Conservation (phyloP, 2,113 vertebrate genomes). For the Glaucomys volans region DNA sequence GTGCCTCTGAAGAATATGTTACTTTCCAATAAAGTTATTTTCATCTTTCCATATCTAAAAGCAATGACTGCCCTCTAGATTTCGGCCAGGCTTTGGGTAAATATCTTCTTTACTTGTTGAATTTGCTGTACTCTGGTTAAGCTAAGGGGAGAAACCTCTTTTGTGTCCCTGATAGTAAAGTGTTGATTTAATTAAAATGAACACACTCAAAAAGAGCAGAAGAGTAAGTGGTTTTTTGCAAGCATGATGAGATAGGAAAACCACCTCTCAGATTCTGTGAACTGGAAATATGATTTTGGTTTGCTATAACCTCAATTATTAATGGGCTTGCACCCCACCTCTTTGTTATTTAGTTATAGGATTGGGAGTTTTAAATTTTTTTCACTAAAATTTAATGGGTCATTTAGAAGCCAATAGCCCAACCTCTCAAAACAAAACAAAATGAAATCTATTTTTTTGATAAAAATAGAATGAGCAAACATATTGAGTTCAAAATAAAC, state of each 20-base stretch:
- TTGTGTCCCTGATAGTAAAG: background rate
- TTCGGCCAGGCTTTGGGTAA: background rate
- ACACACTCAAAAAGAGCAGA: background rate
- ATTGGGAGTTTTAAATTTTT: background rate
- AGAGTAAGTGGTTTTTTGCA: background rate
- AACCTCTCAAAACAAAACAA: conserved; percentile 5
- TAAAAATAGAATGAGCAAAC: background rate
- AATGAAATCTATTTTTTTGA: conserved; percentile 17
- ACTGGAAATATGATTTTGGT: background rate
- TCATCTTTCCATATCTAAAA: background rate
- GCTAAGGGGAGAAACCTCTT: background rate
- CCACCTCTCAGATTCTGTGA: background rate
- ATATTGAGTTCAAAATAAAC: conserved; percentile 8
- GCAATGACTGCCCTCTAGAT: background rate
- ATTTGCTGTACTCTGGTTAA: background rate
- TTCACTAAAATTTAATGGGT: background rate
- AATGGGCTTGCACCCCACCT: background rate
- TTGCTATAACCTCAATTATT: background rate
- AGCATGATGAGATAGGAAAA: background rate
- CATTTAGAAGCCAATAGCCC: background rate
- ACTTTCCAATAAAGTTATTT: background rate
- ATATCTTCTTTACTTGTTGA: background rate
- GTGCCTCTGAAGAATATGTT: background rate
- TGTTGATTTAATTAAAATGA: conserved; percentile 28
- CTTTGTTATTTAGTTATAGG: background rate